Evolutionary conservation across 2,797 vertebrate species (phyloP).

Genomic region (Sandelia bainsii): DNA sequence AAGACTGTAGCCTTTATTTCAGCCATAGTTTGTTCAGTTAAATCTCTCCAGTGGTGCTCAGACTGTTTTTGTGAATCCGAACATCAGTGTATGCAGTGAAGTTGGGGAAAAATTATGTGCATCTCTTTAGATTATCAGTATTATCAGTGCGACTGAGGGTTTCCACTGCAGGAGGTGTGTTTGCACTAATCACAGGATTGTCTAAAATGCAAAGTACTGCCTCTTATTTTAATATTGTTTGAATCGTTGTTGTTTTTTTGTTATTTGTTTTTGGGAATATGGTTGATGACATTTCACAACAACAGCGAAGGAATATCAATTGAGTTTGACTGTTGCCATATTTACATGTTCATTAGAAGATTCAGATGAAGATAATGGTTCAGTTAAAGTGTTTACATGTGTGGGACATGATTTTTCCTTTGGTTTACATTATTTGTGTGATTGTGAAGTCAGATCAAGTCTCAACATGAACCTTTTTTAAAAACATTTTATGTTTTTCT

Average conservation of each 20-base stretch:
- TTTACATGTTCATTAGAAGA: no score
- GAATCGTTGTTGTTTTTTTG: not conserved
- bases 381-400: no score
- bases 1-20: slow-evolving; percentile 51
- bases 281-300: not conserved
- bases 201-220: slow-evolving; percentile 61
- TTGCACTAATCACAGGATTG: slow-evolving; percentile 74
- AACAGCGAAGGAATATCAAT: no score
- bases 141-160: slow-evolving; percentile 59
- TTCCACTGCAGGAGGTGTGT: slow-evolving; percentile 37
- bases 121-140: slow-evolving; percentile 66
- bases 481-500: no score
- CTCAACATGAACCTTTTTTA: no score
- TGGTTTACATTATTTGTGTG: no score
- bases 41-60: slow-evolving; percentile 44
- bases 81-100: slow-evolving; percentile 48
- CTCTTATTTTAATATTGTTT: slow-evolving; percentile 55
- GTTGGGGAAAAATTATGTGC: slow-evolving; percentile 33
- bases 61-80: slow-evolving; percentile 49
- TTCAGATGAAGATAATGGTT: no score
- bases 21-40: slow-evolving; percentile 23
- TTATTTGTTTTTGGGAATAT: not conserved
- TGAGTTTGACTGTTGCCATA: no score
- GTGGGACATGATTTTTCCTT: no score
- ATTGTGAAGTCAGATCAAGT: no score